These are phyloP conservation scores for Aphelocoma californica DNA, from an alignment of 2,797 vertebrate species.

Conservation along the genomic window DNA sequence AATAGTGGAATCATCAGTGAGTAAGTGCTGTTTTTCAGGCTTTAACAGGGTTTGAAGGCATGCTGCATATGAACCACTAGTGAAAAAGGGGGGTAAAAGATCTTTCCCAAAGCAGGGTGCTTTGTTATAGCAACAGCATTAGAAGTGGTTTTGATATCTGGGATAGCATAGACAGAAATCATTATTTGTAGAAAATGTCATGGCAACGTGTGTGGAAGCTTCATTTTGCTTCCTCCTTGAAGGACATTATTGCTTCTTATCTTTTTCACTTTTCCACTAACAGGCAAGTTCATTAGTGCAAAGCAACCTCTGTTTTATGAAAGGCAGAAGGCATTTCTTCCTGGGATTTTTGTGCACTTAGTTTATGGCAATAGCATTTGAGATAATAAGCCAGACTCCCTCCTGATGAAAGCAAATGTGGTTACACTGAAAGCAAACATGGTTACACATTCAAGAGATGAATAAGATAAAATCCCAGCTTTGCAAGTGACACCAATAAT, in stretches of 20 bases:
- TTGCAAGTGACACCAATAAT: background rate
- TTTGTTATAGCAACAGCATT: background rate
- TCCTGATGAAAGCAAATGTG: conserved; percentile 16
- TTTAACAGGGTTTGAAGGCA: background rate
- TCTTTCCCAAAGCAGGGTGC: background rate
- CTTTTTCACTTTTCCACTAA: background rate
- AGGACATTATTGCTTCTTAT: background rate
- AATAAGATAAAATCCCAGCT: background rate
- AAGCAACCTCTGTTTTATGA: background rate
- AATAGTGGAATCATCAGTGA: background rate
- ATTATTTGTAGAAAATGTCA: background rate
- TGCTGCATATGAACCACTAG: background rate
- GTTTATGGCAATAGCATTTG: background rate
- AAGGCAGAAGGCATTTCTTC: background rate
- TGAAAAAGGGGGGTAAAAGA: background rate
- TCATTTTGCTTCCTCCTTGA: background rate
- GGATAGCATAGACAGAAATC: background rate
- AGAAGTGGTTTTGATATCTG: background rate
- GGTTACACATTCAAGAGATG: background rate
- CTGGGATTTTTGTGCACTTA: background rate
- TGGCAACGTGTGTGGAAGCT: background rate
- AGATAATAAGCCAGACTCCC: background rate
- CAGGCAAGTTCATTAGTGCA: background rate
- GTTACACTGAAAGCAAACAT: background rate
- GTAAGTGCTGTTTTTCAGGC: background rate